These are phyloP conservation scores for Eriocheir sinensis DNA, from an alignment of 1,140 invertebrate species.

Conservation along the genomic window DNA sequence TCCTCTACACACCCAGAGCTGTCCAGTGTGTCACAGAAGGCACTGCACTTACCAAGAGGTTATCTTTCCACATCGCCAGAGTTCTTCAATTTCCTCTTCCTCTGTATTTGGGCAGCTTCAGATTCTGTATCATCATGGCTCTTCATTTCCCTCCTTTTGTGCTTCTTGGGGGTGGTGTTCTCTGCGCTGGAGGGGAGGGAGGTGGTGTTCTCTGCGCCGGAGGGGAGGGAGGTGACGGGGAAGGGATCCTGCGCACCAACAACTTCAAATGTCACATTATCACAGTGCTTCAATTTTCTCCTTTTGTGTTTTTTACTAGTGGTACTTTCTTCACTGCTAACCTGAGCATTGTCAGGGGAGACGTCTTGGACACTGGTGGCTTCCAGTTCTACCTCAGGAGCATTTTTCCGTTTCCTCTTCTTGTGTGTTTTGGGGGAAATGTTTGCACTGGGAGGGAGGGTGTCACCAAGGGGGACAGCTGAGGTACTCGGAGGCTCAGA, in stretches of 20 bases:
- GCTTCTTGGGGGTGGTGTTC: background rate
- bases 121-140: background rate
- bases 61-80: background rate
- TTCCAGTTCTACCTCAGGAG: background rate
- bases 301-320: background rate
- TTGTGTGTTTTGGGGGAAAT: background rate
- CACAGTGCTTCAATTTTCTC: background rate
- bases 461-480: too few relatives aligned
- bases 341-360: background rate
- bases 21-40: too few relatives aligned
- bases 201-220: background rate
- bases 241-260: background rate
- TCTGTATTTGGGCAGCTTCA: too few relatives aligned
- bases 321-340: background rate
- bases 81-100: background rate
- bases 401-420: background rate
- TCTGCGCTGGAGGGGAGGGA: background rate
- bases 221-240: background rate
- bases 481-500: background rate
- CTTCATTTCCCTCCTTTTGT: background rate
- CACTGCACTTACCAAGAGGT: background rate
- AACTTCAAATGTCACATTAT: background rate
- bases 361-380: background rate
- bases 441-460: background rate
- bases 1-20: background rate